Percentiles rank a stretch among this genome's conserved stretches.
These are phyloP conservation scores for Sebastes paucispinis DNA, from an alignment of 2,797 vertebrate species.

Conservation along the genomic window DNA sequence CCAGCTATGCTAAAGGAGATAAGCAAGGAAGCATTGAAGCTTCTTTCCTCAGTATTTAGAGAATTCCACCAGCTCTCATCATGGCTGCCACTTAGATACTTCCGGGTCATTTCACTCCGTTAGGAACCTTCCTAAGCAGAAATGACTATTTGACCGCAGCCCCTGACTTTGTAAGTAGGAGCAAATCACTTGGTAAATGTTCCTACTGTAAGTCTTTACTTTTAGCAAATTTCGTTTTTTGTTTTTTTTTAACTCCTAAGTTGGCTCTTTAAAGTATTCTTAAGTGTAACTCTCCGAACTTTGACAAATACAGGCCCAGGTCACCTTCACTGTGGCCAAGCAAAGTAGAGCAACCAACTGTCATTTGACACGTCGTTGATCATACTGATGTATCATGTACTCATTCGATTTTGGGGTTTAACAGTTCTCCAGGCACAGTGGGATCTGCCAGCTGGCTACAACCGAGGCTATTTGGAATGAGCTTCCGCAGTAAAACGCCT, in stretches of 20 bases:
- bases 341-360: conserved; percentile 26
- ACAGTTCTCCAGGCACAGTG: conserved; percentile 31
- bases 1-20: neutral
- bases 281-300: neutral
- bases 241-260: neutral
- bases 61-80: neutral
- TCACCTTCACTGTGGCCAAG: conserved; percentile 29
- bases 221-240: neutral
- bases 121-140: neutral
- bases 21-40: neutral
- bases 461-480: conserved; percentile 35
- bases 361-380: conserved; percentile 54
- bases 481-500: conserved; percentile 29
- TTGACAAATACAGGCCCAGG: neutral
- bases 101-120: no score
- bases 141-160: neutral
- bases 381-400: conserved; percentile 49
- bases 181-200: neutral
- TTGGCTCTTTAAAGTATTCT: conserved; percentile 1
- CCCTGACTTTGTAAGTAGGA: neutral
- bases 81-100: neutral
- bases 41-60: neutral
- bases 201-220: neutral
- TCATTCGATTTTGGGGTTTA: conserved; percentile 45
- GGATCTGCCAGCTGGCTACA: conserved; percentile 56